These are phyloP conservation scores for Drosophila rubida DNA, from an alignment of 2,888 invertebrate genomes.

Conservation along the genomic window DNA sequence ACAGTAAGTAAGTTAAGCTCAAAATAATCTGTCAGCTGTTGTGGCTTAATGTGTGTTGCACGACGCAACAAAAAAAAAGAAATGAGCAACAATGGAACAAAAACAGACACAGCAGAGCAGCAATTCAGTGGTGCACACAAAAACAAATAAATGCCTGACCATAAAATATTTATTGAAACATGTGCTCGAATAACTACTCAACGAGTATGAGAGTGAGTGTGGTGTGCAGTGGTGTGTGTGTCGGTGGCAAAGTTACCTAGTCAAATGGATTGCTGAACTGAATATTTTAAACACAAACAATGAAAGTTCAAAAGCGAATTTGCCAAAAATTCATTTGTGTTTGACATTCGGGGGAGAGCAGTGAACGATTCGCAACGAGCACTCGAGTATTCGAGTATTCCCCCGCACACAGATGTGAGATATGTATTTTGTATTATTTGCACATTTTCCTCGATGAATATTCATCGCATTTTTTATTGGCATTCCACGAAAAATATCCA, in stretches of 20 bases:
- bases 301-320: constrained; percentile 40
- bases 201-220: background rate
- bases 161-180: constrained; percentile 67
- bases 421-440: constrained; percentile 15
- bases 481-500: constrained; percentile 7
- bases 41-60: constrained; percentile 10
- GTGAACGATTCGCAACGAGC: constrained; percentile 2
- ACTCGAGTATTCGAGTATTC: background rate
- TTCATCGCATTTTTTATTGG: constrained; percentile 17
- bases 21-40: constrained; percentile 35
- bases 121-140: constrained; percentile 20
- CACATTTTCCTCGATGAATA: constrained; percentile 16
- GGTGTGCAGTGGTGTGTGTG: background rate
- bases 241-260: constrained; percentile 13
- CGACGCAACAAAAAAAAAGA: background rate
- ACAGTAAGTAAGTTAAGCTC: constrained; percentile 59
- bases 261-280: constrained; percentile 31
- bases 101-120: background rate
- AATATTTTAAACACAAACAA: constrained; percentile 52
- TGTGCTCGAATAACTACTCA: constrained; percentile 41
- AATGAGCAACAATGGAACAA: constrained; percentile 13
- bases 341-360: constrained; percentile 7
- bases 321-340: constrained; percentile 32
- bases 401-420: background rate
- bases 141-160: constrained; percentile 45